Base-by-base conservation (phyloP, 2,113 vertebrate species). In the Scomber scombrus region DNA sequence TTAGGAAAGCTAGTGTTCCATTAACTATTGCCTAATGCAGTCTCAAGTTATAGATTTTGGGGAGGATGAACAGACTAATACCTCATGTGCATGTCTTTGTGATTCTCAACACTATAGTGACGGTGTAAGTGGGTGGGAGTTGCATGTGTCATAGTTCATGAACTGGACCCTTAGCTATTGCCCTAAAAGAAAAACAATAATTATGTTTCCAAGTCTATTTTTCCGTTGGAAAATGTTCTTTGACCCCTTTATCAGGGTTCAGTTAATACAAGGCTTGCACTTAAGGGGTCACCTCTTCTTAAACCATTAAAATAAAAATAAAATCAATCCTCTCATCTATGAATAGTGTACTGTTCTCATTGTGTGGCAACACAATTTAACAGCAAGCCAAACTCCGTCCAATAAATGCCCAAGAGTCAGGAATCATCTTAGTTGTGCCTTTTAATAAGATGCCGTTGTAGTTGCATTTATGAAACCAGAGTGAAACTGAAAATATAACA, bases 241-340 rank as follows among this genome's bases (percentile, higher is more conserved):
- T 11, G 54, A 69, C 51, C 49, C 62, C 70, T 69, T 40, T 63
- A 45, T 49, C 62, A 68, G 55, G 73, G 46, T 79, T 86, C 72
- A 69, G 56, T 72, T 72, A 49, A 43, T 71, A 31, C 57, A 46
- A 80, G 49, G 7, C 68, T 34, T 40, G 45, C 63, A 74, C 70
- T 58, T 43, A 74, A 86, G 90, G 90, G 86, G 82, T 90, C 78
- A 92, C 74, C 80, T 68, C 52, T 78, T 45, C 45, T 78, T 34
- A 9, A 40, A 9, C 8, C 8, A 40, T 9, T 1, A 40, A 26
- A 56, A 87, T 71, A 61, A 62, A 50, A 76, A 57, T 19, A 79
- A 71, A 88, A 88, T 87, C 89, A 88, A 89, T 90, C 74, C 45
- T 81, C 78, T 88, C 74, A 75, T 81, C 77, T 81, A 50, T 10